Evolutionary conservation across 2,888 invertebrate species (phyloP).

Genomic region (Cancer borealis): DNA sequence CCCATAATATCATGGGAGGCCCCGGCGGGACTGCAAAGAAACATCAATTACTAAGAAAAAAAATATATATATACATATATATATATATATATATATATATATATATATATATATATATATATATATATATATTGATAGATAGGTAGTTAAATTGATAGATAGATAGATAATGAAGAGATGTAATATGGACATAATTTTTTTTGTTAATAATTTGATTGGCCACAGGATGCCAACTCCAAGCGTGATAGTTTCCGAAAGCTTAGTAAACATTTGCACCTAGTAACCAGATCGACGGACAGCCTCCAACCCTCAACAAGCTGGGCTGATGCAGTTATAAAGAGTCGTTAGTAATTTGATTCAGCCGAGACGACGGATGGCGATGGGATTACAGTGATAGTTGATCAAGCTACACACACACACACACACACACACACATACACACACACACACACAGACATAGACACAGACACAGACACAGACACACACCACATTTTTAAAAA

Average conservation of each 20-base stretch:
- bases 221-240: background rate
- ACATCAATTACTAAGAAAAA: background rate
- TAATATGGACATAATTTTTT: background rate
- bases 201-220: background rate
- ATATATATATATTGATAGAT: too few relatives aligned
- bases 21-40: slow-evolving; percentile 70
- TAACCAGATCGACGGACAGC: background rate
- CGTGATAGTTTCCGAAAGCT: background rate
- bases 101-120: too few relatives aligned
- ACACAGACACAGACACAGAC: slow-evolving; percentile 47
- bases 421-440: slow-evolving; percentile 48
- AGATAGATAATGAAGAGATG: background rate
- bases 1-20: slow-evolving; percentile 72
- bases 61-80: background rate
- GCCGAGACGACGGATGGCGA: background rate
- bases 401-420: background rate
- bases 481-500: slow-evolving; percentile 53
- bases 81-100: too few relatives aligned
- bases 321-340: background rate
- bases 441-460: slow-evolving; percentile 54
- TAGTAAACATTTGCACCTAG: background rate
- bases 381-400: background rate
- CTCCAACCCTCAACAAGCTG: background rate
- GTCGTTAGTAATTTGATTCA: background rate
- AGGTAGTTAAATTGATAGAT: background rate